Evolutionary conservation across 2,888 invertebrate species (phyloP), one percentile per base, ranked within the genome.

Genomic region (Coecobrya sp.): DNA sequence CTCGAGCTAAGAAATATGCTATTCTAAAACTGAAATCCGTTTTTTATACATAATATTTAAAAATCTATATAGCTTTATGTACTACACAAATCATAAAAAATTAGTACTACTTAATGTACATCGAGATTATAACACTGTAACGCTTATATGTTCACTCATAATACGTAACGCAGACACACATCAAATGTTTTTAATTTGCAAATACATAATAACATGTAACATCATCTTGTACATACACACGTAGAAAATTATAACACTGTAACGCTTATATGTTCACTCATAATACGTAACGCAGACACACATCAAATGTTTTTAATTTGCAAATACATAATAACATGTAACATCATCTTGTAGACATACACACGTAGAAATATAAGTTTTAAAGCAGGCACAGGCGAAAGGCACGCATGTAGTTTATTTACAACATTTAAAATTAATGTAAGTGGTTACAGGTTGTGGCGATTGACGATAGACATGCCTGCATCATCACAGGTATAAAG

Each of bases 351-450:
- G 42, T 79, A n/a, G 16, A 76, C 49, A 22, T 7, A 81, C 49
- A 22, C 16, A 81, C 19, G n/a, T 49, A 5, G 27, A 55, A 22
- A 22, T 25, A 49, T 19, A 25, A 52, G 4, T 27, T 52, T 79
- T 52, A 52, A 49, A 55, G 70, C 19, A 81, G 70, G 11, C 45
- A 25, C 68, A 68, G 45, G 73, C 73, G 4, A 76, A 76, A 76
- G 45, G 27, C 42, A 45, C 27, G 45, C 45, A 45, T 76, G 73
- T n/a, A 76, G 10, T 76, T 76, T 45, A 45, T 76, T 76, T 76
- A 22, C 70, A 70, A 36, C 73, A 45, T 76, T 76, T 76, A 76
- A 76, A 76, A 76, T n/a, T n/a, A 76, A 42, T 45, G 30, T 7
- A 30, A 19, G 68, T 68, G 30, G 68, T 27, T 30, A 27, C 68